Base-by-base conservation (phyloP, 2,797 vertebrate species). In the Artibeus lituratus region DNA sequence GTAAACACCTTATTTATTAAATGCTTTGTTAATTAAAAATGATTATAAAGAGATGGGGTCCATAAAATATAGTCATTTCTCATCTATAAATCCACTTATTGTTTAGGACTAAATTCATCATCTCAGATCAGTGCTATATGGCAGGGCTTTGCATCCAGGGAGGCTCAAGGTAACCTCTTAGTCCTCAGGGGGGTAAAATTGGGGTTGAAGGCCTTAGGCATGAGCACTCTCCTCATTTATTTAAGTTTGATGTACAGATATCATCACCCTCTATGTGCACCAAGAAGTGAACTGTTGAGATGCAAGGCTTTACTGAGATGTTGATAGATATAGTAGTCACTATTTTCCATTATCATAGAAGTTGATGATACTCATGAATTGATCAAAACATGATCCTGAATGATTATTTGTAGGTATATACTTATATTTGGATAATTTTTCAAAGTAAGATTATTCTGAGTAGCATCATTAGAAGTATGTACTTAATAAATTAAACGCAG, bases 381-480 rank as follows among this genome's bases (percentile, higher is more conserved):
- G 35, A 82, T 57, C 5, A 44, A 67, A 69, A 47, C 70, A 24
- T 49, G 10, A 67, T 44, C 3, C 53, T 51, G 37, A 67, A 62
- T 53, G 22, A 44, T 72, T 81, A 90, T 29, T 82, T 47, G 2
- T 42, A 39, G 2, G 14, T 0, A 35, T 78, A 35, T 49, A 87
- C 35, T 84, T 21, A 70, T 47, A 81, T 57, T 47, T 92, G 22
- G 35, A 65, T 49, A 5, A 47, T 67, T 88, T 84, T 87, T 84
- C 11, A 51, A 78, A 59, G 11, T 53, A 26, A 67, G 14, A 8
- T 86, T 87, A 91, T 90, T 4, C 37, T 88, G 44, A 16, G 19
- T 44, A 49, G 4, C 21, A 39, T 55, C 12, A 26, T 78, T 87
- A 70, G 8, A 77, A 72, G 53, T 78, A 53, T 26, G 2, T 42